Evolutionary conservation across 2,797 vertebrate genomes (phyloP).

Genomic region (Pristis pectinata): DNA sequence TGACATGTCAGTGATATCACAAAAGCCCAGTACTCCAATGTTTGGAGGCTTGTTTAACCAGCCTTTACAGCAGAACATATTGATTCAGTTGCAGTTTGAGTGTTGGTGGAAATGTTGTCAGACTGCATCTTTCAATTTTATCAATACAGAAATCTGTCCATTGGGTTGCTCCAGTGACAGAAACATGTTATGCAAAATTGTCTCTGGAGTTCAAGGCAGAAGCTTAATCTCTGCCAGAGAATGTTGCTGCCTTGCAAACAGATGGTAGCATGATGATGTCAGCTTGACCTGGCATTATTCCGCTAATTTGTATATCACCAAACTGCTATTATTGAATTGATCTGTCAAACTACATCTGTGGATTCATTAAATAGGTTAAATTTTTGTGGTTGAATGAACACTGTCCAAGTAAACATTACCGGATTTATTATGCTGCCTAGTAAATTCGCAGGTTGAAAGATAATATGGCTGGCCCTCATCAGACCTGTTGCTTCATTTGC

Average conservation of each 20-base stretch:
- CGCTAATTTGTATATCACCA: constrained; percentile 15
- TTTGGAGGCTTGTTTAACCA: not conserved
- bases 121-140: not conserved
- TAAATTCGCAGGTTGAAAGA: not conserved
- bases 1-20: not conserved
- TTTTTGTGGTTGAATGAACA: not conserved
- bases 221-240: constrained; percentile 3
- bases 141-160: constrained; percentile 12
- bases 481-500: not conserved
- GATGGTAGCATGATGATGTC: constrained; percentile 26
- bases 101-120: not conserved
- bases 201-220: not conserved
- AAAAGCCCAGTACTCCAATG: not conserved
- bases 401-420: not conserved
- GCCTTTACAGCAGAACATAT: not conserved
- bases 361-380: constrained; percentile 23
- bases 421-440: not conserved
- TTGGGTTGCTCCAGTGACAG: not conserved
- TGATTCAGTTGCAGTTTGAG: not conserved
- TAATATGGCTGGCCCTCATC: not conserved
- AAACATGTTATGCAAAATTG: constrained; percentile 11
- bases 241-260: constrained; percentile 3
- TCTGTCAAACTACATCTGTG: constrained; percentile 26
- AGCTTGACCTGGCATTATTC: constrained; percentile 6
- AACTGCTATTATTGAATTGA: not conserved